Conservation (phyloP, 2,888 invertebrate species). For the Cantharis lateralis region DNA sequence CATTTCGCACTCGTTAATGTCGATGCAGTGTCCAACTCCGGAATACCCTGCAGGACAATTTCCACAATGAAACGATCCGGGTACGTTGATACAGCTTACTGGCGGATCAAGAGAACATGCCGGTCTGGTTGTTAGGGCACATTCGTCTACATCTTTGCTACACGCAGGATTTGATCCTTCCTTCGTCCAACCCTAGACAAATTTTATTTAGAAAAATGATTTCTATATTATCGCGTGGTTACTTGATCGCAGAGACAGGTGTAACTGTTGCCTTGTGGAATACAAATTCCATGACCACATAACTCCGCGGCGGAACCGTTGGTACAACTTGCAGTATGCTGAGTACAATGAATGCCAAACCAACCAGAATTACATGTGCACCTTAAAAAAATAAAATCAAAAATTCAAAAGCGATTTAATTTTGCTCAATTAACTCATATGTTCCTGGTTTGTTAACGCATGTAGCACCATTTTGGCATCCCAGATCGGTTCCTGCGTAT, state of each 20-base stretch:
- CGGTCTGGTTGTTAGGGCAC: slow-evolving; percentile 64
- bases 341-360: slow-evolving; percentile 83
- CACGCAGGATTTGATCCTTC: slow-evolving; percentile 74
- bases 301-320: slow-evolving; percentile 72
- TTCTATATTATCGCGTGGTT: slow-evolving; percentile 12
- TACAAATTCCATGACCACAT: slow-evolving; percentile 88
- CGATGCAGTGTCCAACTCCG: slow-evolving; percentile 87
- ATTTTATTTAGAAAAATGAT: background rate
- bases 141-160: slow-evolving; percentile 86
- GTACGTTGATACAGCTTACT: slow-evolving; percentile 85
- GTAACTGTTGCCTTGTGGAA: slow-evolving; percentile 70
- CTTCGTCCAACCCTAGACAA: slow-evolving; percentile 76
- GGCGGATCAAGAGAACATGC: slow-evolving; percentile 81
- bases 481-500: slow-evolving; percentile 82
- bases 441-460: slow-evolving; percentile 81
- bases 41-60: slow-evolving; percentile 85
- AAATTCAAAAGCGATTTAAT: background rate
- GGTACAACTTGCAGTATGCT: slow-evolving; percentile 74
- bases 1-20: slow-evolving; percentile 85
- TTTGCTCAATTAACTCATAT: slow-evolving; percentile 64
- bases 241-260: slow-evolving; percentile 82
- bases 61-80: slow-evolving; percentile 87
- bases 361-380: slow-evolving; percentile 79
- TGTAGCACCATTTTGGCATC: slow-evolving; percentile 89
- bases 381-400: slow-evolving; percentile 49